These are phyloP conservation scores for Carterocephalus palaemon DNA, from an alignment of 2,888 invertebrate genomes.

Conservation along the genomic window DNA sequence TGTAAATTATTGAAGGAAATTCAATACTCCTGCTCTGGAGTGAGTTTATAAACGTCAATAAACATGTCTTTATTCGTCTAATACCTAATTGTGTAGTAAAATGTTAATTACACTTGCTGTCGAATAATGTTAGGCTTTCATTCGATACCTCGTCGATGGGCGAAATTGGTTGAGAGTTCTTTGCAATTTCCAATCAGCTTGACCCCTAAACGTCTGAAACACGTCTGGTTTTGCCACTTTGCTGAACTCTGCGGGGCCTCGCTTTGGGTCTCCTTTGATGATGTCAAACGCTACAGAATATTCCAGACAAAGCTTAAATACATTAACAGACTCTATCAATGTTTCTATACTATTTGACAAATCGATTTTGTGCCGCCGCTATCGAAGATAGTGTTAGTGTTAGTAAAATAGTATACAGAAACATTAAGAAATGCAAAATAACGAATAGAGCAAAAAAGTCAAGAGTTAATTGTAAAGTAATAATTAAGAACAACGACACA, in stretches of 20 bases:
- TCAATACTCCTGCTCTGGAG: too few relatives aligned
- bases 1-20: too few relatives aligned
- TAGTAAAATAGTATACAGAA: too few relatives aligned
- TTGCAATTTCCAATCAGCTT: conserved; percentile 5
- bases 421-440: too few relatives aligned
- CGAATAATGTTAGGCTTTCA: too few relatives aligned
- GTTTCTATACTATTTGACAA: background rate
- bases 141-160: background rate
- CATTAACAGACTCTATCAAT: conserved; percentile 9
- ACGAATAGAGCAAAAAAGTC: too few relatives aligned
- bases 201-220: conserved; percentile 7
- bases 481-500: too few relatives aligned
- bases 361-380: background rate
- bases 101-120: too few relatives aligned
- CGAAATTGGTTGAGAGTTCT: conserved; percentile 13
- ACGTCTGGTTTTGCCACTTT: conserved; percentile 15
- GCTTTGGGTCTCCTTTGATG: conserved; percentile 15
- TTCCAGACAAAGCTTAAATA: conserved; percentile 11
- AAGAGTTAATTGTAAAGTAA: too few relatives aligned
- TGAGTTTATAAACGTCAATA: too few relatives aligned
- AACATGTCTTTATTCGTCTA: too few relatives aligned
- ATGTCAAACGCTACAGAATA: conserved; percentile 17
- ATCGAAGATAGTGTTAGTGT: background rate
- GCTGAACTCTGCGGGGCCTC: conserved; percentile 7
- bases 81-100: too few relatives aligned